Conservation (phyloP, 2,113 vertebrate genomes). For the Vidua chalybeata region DNA sequence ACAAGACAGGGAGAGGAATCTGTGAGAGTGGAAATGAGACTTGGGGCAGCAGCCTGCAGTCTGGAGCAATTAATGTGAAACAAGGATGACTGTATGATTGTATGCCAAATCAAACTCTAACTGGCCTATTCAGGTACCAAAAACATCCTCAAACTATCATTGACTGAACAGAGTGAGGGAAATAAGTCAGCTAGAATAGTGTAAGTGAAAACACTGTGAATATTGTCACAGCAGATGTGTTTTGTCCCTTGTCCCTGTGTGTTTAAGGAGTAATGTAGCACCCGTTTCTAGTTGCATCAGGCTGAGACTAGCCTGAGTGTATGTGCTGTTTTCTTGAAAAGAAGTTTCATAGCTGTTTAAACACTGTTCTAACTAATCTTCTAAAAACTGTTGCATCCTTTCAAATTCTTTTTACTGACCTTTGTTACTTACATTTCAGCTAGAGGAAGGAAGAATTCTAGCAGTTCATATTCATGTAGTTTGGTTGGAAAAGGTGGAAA, state of each 20-base stretch:
- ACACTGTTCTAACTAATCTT: not conserved
- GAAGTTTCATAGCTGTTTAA: not conserved
- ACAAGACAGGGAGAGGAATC: not conserved
- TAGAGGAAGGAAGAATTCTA: not conserved
- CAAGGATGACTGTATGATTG: not conserved
- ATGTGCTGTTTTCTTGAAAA: accelerated
- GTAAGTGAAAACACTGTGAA: not conserved
- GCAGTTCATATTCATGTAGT: not conserved
- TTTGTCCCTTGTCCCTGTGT: not conserved
- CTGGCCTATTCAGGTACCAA: not conserved
- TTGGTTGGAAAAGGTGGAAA: not conserved
- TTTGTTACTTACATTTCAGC: not conserved
- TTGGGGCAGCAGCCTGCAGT: not conserved
- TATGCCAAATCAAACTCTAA: not conserved
- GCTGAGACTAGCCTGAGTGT: not conserved
- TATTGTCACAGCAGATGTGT: not conserved
- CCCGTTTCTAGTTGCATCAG: not conserved
- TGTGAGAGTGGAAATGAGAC: not conserved
- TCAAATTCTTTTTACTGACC: not conserved
- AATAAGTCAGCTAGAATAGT: not conserved
- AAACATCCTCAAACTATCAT: not conserved
- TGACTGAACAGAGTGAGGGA: not conserved
- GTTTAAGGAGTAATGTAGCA: not conserved
- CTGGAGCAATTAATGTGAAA: not conserved
- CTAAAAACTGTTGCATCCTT: not conserved